These are phyloP conservation scores for Subacronicta megacephala DNA, from an alignment of 2,888 invertebrate species.

Conservation along the genomic window DNA sequence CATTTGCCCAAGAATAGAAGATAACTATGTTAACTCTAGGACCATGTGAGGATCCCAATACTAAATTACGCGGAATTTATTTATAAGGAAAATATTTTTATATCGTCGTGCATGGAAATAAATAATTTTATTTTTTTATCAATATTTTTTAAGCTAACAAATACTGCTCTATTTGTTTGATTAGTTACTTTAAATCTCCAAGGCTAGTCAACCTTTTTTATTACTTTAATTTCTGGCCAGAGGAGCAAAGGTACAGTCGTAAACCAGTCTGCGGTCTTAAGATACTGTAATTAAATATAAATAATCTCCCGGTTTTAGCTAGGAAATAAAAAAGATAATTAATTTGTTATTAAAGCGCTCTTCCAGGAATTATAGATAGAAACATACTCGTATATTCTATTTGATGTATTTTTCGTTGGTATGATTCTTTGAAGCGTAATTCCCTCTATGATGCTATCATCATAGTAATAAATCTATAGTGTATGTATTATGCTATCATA, in stretches of 20 bases:
- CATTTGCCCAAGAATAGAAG: conserved; percentile 27
- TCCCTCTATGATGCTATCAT: too few species aligned
- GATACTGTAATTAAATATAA: conserved; percentile 54
- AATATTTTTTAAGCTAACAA: conserved; percentile 12
- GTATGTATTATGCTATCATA: too few species aligned
- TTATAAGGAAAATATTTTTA: background rate
- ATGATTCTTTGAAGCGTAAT: too few species aligned
- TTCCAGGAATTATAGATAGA: too few species aligned
- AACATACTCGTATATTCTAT: too few species aligned
- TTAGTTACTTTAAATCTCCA: conserved; percentile 38
- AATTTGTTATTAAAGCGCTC: conserved; percentile 31
- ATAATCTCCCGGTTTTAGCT: conserved; percentile 40
- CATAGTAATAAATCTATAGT: too few species aligned
- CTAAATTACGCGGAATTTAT: conserved; percentile 7
- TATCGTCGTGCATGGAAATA: background rate
- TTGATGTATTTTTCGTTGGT: too few species aligned
- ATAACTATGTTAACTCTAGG: conserved; percentile 18
- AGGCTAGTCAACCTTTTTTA: conserved; percentile 58
- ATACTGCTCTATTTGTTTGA: too few species aligned
- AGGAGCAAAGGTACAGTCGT: conserved; percentile 43
- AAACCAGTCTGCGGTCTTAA: conserved; percentile 46
- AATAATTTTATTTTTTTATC: background rate
- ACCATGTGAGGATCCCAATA: conserved; percentile 3
- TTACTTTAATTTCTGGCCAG: conserved; percentile 51
- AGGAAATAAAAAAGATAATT: conserved; percentile 34